These are phyloP conservation scores for Hemicordylus capensis DNA, from an alignment of 2,113 vertebrate genomes.

Conservation along the genomic window DNA sequence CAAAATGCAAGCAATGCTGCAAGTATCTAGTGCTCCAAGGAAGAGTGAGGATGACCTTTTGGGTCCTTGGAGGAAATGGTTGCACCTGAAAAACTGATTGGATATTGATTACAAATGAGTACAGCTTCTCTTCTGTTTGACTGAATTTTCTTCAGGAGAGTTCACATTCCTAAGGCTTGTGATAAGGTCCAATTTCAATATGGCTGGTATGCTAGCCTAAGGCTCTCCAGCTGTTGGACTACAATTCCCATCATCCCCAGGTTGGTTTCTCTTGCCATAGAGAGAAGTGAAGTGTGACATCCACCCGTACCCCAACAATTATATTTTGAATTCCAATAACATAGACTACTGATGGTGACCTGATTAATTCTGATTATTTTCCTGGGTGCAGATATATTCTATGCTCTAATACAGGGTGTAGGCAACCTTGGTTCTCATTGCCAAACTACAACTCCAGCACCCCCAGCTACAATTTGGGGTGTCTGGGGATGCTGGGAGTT, in stretches of 20 bases:
- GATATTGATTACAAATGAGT: neutral
- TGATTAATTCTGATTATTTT: neutral
- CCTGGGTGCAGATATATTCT: too few species aligned
- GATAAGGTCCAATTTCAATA: neutral
- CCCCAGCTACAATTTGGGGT: too few species aligned
- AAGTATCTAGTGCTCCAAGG: neutral
- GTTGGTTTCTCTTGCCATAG: too few species aligned
- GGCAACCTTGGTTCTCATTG: too few species aligned
- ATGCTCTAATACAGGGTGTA: too few species aligned
- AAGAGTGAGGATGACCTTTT: neutral
- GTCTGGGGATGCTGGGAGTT: too few species aligned
- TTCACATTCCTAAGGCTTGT: neutral
- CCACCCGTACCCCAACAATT: neutral
- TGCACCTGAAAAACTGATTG: neutral
- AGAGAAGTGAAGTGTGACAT: too few species aligned
- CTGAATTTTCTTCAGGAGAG: neutral
- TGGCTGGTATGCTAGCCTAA: neutral
- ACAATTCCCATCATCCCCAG: too few species aligned
- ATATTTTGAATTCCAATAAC: neutral
- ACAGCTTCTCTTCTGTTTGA: neutral
- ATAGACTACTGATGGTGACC: neutral
- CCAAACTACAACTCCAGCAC: too few species aligned
- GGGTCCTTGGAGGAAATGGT: neutral
- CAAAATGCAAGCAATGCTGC: neutral
- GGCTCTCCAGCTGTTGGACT: too few species aligned